These are phyloP conservation scores for Caranx ignobilis DNA, from an alignment of 2,113 vertebrate genomes.

Conservation along the genomic window DNA sequence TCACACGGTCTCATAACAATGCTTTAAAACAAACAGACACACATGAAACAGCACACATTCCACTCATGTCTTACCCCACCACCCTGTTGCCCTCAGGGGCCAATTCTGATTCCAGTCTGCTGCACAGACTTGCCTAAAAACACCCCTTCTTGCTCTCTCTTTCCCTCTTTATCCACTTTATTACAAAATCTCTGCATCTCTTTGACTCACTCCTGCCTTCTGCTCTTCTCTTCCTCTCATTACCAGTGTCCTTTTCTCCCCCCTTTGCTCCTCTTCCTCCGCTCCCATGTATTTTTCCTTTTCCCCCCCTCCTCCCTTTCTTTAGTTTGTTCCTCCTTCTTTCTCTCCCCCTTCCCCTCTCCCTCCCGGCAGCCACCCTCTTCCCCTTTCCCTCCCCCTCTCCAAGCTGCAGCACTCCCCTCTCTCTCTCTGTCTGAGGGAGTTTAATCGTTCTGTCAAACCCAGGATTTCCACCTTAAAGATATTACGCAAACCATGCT, in stretches of 20 bases:
- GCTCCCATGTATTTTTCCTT: background rate
- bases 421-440: constrained; percentile 81
- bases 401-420: constrained; percentile 80
- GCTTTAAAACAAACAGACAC: constrained; percentile 29
- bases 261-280: constrained; percentile 4
- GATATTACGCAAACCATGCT: constrained; percentile 35
- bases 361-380: constrained; percentile 15
- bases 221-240: constrained; percentile 4
- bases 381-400: constrained; percentile 68
- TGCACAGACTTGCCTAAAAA: constrained; percentile 72
- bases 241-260: constrained; percentile 19
- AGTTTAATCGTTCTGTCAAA: constrained; percentile 83
- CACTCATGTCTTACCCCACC: constrained; percentile 69
- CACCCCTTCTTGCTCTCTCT: constrained; percentile 8
- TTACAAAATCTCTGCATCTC: constrained; percentile 1
- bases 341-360: constrained; percentile 35
- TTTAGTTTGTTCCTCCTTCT: constrained; percentile 34
- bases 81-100: constrained; percentile 54
- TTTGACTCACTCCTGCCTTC: background rate
- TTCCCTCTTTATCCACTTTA: background rate
- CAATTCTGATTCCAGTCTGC: constrained; percentile 66
- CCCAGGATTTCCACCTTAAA: constrained; percentile 78
- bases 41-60: constrained; percentile 64
- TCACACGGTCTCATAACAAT: constrained; percentile 3
- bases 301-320: too few species aligned